phyloP scores from a whole-genome alignment of 2,888 invertebrate species.

The Eupithecia pulchellata region DNA sequence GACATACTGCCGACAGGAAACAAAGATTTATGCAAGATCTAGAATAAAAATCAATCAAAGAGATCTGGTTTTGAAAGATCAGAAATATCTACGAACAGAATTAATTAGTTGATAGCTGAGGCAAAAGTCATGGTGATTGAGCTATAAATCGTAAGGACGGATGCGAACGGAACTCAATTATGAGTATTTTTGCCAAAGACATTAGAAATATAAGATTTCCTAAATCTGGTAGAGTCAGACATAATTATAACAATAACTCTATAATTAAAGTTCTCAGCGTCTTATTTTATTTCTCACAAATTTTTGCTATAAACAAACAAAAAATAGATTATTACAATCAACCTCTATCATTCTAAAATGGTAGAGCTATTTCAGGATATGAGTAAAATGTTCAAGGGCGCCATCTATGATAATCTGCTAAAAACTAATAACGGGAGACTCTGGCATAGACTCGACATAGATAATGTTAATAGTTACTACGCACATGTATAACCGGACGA shows the following conservation, averaged over 20 bases:
- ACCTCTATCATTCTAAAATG: background rate
- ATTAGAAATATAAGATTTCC: background rate
- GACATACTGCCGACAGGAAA: constrained; percentile 11
- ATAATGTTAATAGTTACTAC: constrained; percentile 16
- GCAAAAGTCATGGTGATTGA: background rate
- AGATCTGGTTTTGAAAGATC: constrained; percentile 4
- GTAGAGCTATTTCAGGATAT: too few relatives aligned
- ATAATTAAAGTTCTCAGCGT: background rate
- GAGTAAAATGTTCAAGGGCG: constrained; percentile 8
- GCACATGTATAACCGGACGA: constrained; percentile 3
- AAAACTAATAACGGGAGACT: constrained; percentile 22
- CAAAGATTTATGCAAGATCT: constrained; percentile 14
- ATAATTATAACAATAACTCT: background rate
- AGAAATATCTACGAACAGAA: background rate
- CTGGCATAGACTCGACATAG: constrained; percentile 16
- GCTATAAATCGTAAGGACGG: background rate
- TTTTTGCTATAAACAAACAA: background rate
- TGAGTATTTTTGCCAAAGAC: background rate
- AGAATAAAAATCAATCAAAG: constrained; percentile 7
- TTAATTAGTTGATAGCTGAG: background rate
- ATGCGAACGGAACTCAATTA: background rate
- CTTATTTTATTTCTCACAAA: background rate
- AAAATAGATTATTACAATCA: background rate
- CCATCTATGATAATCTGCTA: constrained; percentile 26
- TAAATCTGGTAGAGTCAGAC: background rate